Base-by-base conservation (phyloP, 2,797 vertebrate species). In the Monodelphis domestica region DNA sequence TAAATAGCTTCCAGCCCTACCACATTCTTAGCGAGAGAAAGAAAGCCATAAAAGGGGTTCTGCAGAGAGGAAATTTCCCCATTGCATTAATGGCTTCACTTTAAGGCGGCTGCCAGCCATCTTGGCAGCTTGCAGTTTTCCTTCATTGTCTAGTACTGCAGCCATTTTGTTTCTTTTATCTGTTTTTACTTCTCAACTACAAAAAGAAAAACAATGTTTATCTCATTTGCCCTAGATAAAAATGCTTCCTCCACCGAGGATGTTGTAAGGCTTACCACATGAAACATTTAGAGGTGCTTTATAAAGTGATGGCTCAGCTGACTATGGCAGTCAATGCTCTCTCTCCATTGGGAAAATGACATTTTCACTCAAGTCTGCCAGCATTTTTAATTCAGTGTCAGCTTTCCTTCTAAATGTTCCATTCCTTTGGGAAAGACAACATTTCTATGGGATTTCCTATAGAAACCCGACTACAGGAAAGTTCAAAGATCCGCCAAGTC, bases 251-350 rank as follows among this genome's bases (percentile, higher is more conserved):
- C 54, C 15, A 91, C 33, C 92, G 21, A 12, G 3, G 0, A 57
- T 92, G 90, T 84, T 84, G 89, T 63, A 90, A 70, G 93, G 45
- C 28, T 5, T 50, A 12, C n/a, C 12, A 55, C 11, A 78, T 78
- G 87, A 94, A 90, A 90, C 55, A 84, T 2, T 11, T 96, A 78
- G 33, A 84, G 55, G n/a, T 88, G 90, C 89, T 93, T 95, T 84
- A 50, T 50, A 84, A 84, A 45, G 21, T 45, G n/a, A n/a, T n/a
- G n/a, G n/a, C n/a, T n/a, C n/a, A n/a, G n/a, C n/a, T n/a, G n/a
- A n/a, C n/a, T n/a, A n/a, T n/a, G n/a, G n/a, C n/a, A n/a, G n/a
- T n/a, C n/a, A n/a, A n/a, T n/a, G n/a, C n/a, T n/a, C n/a, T n/a
- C n/a, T n/a, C n/a, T n/a, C n/a, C n/a, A n/a, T n/a, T n/a, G n/a